phyloP scores from a whole-genome alignment of 2,797 vertebrate species.

The Alfaro cultratus region DNA sequence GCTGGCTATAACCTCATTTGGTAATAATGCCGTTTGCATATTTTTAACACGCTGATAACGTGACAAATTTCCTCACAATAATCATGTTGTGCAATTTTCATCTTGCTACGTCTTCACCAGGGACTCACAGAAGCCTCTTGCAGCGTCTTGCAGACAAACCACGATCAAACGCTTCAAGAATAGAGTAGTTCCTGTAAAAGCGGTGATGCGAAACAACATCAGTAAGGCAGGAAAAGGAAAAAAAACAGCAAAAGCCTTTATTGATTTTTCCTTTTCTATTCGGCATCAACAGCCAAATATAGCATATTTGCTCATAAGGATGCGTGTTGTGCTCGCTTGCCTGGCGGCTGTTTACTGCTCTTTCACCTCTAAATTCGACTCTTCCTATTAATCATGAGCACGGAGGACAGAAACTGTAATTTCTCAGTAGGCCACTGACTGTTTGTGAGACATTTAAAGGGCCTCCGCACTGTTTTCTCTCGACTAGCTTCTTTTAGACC shows the following conservation, averaged over 20 bases:
- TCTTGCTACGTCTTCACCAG: not conserved
- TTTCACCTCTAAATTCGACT: slow-evolving; percentile 34
- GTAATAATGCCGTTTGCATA: not conserved
- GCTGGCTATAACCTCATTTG: not conserved
- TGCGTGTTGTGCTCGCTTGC: slow-evolving; percentile 46
- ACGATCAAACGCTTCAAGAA: slow-evolving; percentile 33
- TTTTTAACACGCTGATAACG: not conserved
- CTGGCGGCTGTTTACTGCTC: slow-evolving; percentile 33
- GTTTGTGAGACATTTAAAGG: slow-evolving; percentile 26
- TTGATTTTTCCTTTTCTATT: slow-evolving; percentile 15
- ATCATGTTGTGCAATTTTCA: not conserved
- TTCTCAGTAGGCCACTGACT: slow-evolving; percentile 19
- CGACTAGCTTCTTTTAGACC: not conserved
- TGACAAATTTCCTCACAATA: not conserved
- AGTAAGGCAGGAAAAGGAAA: not conserved
- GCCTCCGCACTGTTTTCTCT: not conserved
- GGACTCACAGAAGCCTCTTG: not conserved
- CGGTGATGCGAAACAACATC: slow-evolving; percentile 25
- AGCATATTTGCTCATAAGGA: slow-evolving; percentile 37
- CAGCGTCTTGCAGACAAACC: slow-evolving; percentile 13
- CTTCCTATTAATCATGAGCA: slow-evolving; percentile 36
- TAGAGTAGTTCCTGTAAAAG: slow-evolving; percentile 16
- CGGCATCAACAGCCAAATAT: slow-evolving; percentile 32
- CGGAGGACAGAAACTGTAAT: slow-evolving; percentile 14
- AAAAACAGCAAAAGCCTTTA: not conserved